Conservation (phyloP, 2,888 invertebrate species). For the Brachypalpus laphriformis region DNA sequence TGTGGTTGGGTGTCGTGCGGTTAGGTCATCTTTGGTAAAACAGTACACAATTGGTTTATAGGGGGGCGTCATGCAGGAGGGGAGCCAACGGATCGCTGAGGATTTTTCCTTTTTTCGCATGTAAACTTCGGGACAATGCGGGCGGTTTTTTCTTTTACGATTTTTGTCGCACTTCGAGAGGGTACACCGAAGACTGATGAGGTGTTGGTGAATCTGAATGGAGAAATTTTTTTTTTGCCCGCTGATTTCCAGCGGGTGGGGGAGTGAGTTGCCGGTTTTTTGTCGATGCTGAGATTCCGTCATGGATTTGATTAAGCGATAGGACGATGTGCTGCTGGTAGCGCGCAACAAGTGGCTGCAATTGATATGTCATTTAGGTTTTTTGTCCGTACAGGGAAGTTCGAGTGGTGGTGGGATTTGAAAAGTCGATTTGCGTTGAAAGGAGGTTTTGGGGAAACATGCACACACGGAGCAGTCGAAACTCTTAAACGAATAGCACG, state of each 20-base stretch:
- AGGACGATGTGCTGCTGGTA: slow-evolving; percentile 58
- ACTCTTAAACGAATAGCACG: slow-evolving; percentile 44
- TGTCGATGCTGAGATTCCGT: slow-evolving; percentile 69
- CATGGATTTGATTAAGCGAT: slow-evolving; percentile 74
- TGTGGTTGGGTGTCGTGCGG: slow-evolving; percentile 68
- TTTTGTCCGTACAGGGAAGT: slow-evolving; percentile 52
- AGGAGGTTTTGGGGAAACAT: slow-evolving; percentile 15
- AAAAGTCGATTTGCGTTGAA: slow-evolving; percentile 32
- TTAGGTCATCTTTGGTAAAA: slow-evolving; percentile 73
- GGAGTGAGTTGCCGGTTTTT: slow-evolving; percentile 37
- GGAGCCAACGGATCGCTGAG: slow-evolving; percentile 27
- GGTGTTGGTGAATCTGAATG: slow-evolving; percentile 67
- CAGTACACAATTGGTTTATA: slow-evolving; percentile 53
- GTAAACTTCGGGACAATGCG: slow-evolving; percentile 67
- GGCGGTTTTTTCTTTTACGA: slow-evolving; percentile 70
- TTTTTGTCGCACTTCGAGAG: slow-evolving; percentile 73
- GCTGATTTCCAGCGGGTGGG: not conserved
- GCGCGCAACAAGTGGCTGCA: slow-evolving; percentile 67
- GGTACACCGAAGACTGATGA: slow-evolving; percentile 65
- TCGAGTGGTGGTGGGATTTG: slow-evolving; percentile 23
- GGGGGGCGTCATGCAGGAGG: not conserved
- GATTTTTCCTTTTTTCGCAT: slow-evolving; percentile 62
- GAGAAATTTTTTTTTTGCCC: slow-evolving; percentile 31
- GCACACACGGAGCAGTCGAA: not conserved
- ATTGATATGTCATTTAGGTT: slow-evolving; percentile 74